phyloP scores from a whole-genome alignment of 2,888 invertebrate genomes.

The Synergus laeviventris region DNA sequence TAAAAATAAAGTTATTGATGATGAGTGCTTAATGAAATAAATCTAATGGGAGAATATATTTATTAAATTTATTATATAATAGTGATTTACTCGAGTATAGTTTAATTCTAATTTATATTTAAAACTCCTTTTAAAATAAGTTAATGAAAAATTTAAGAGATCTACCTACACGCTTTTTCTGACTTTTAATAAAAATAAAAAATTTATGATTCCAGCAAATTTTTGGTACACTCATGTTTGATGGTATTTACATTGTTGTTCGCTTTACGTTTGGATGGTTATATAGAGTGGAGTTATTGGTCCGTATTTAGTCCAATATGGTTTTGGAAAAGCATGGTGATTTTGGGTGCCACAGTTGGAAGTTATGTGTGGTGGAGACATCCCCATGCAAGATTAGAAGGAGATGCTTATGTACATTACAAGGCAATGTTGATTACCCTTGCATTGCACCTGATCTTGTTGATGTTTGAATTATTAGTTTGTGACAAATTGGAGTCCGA shows the following conservation, averaged over 20 bases:
- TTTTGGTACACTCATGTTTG: constrained; percentile 95
- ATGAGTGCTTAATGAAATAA: neutral
- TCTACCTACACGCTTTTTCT: neutral
- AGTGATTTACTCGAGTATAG: neutral
- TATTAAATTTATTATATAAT: neutral
- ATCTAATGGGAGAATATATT: neutral
- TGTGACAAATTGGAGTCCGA: constrained; percentile 95
- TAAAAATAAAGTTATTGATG: neutral
- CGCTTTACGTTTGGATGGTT: constrained; percentile 92
- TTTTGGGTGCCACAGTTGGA: constrained; percentile 93
- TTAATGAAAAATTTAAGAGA: neutral
- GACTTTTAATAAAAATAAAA: constrained; percentile 13
- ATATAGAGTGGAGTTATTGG: constrained; percentile 96
- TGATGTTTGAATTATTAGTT: constrained; percentile 97
- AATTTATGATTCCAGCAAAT: constrained; percentile 87
- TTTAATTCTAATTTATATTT: neutral
- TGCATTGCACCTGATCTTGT: constrained; percentile 93
- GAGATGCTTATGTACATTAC: constrained; percentile 97
- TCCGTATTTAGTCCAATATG: constrained; percentile 97
- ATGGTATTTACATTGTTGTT: constrained; percentile 94
- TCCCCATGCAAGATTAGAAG: constrained; percentile 96
- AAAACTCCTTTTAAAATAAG: neutral
- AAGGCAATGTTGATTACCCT: constrained; percentile 98
- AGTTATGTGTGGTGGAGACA: constrained; percentile 97
- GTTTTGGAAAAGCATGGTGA: constrained; percentile 97